These are phyloP conservation scores for Malachius bipustulatus DNA, from an alignment of 2,888 invertebrate genomes.

Conservation along the genomic window DNA sequence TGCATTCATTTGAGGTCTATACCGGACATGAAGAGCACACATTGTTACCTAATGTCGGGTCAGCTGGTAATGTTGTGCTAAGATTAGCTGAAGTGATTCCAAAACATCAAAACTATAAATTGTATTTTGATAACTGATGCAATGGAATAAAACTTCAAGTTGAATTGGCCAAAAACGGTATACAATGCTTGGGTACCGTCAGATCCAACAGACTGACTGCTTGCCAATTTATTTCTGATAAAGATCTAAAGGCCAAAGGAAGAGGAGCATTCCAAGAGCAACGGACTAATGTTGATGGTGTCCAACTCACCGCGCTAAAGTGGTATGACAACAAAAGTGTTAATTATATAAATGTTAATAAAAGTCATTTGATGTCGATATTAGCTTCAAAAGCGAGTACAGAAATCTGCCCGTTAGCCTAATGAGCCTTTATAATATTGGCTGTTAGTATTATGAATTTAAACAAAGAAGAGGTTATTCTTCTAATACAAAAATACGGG, in stretches of 20 bases:
- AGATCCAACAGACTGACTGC: slow-evolving; percentile 2
- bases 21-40: not conserved
- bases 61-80: slow-evolving; percentile 2
- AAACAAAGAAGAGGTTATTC: too few species aligned
- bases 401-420: too few species aligned
- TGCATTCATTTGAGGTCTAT: not conserved
- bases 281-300: not conserved
- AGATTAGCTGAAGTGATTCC: slow-evolving; percentile 2
- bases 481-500: too few species aligned
- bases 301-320: slow-evolving; percentile 1
- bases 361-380: too few species aligned
- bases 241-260: slow-evolving; percentile 1
- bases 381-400: too few species aligned
- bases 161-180: slow-evolving; percentile 1
- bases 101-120: slow-evolving; percentile 2
- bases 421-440: too few species aligned
- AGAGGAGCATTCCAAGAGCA: not conserved
- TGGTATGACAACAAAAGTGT: slow-evolving; percentile 2
- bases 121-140: not conserved
- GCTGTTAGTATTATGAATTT: too few species aligned
- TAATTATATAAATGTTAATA: too few species aligned
- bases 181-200: slow-evolving; percentile 2
- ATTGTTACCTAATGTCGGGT: not conserved
- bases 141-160: slow-evolving; percentile 1
- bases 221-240: not conserved